Conservation (phyloP, 2,797 vertebrate genomes). For the Pseudochaenichthys georgianus region DNA sequence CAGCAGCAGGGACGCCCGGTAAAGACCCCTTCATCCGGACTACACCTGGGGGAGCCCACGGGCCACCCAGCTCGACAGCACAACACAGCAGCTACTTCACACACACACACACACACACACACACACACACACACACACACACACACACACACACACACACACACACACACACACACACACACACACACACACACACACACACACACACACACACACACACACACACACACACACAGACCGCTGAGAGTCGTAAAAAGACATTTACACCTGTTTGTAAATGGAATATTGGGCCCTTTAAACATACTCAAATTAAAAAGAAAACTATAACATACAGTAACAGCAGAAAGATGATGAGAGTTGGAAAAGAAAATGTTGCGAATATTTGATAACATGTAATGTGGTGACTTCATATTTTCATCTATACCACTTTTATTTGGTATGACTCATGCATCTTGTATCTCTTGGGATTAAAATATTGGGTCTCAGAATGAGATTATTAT, state of each 20-base stretch:
- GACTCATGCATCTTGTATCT: neutral
- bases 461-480: neutral
- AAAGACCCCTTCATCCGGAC: conserved; percentile 81
- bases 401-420: neutral
- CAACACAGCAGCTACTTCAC: conserved; percentile 38
- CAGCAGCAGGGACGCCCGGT: conserved; percentile 62
- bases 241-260: conserved; percentile 15
- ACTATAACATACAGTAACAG: neutral
- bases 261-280: conserved; percentile 9
- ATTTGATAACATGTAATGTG: neutral
- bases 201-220: conserved; percentile 18
- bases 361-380: neutral
- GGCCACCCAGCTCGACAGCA: conserved; percentile 71
- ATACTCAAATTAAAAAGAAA: neutral
- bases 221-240: neutral
- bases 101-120: conserved; percentile 27
- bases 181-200: conserved; percentile 30
- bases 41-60: conserved; percentile 80
- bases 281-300: neutral
- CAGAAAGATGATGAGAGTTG: neutral
- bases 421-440: neutral
- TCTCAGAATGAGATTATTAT: neutral
- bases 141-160: conserved; percentile 11
- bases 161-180: conserved; percentile 33
- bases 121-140: conserved; percentile 40